A percentile compares a stretch with the other conserved stretches of the same genome.
Conservation (phyloP, 2,797 vertebrate genomes). For the Urosaurus nigricauda region DNA sequence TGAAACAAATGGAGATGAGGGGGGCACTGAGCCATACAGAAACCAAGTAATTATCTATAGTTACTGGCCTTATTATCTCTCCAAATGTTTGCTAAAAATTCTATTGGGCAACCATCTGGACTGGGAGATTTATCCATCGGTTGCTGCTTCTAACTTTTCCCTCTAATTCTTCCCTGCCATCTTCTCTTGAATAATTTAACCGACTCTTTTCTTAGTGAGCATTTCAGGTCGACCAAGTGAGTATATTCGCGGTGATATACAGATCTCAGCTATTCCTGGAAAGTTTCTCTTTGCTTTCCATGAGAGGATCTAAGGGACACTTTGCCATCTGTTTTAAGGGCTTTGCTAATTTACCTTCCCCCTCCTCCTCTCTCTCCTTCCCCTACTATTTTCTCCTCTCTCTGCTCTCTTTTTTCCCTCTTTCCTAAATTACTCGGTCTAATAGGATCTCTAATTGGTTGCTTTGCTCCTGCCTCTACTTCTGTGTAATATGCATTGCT, state of each 20-base stretch:
- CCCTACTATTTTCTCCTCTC: not conserved
- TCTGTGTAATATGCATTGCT: conserved; percentile 43
- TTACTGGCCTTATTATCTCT: conserved; percentile 84
- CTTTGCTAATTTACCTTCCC: conserved; percentile 77
- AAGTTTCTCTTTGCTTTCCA: conserved; percentile 65
- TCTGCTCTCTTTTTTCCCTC: conserved; percentile 27
- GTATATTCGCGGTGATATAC: conserved; percentile 70
- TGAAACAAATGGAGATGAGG: conserved; percentile 79
- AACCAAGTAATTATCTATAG: conserved; percentile 83
- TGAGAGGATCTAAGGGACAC: conserved; percentile 75
- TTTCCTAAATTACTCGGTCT: conserved; percentile 74
- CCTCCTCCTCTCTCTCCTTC: conserved; percentile 43
- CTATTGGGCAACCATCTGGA: conserved; percentile 85
- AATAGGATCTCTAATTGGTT: conserved; percentile 79
- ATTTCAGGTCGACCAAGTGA: conserved; percentile 80
- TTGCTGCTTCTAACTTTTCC: conserved; percentile 76
- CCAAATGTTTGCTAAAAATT: conserved; percentile 86
- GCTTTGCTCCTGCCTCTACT: conserved; percentile 61
- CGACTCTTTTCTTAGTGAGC: conserved; percentile 88
- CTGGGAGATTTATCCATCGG: conserved; percentile 77
- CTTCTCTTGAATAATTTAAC: conserved; percentile 93
- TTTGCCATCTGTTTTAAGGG: conserved; percentile 81
- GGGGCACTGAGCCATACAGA: conserved; percentile 81
- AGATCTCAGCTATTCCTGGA: conserved; percentile 74
- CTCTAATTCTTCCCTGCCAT: conserved; percentile 87